Conservation (phyloP, 2,113 vertebrate species). For the Saguinus midas region DNA sequence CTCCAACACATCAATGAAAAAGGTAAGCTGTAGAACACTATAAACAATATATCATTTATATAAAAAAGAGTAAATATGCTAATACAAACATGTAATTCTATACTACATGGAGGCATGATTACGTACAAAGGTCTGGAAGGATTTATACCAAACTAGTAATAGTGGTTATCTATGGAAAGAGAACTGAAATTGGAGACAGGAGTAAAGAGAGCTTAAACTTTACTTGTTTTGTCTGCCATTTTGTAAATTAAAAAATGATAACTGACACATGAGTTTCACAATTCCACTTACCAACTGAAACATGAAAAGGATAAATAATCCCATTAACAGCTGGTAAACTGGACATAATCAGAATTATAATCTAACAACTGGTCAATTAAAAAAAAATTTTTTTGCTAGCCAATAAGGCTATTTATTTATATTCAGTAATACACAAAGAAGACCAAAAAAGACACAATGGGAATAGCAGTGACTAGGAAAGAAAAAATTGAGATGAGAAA, state of each 20-base stretch:
- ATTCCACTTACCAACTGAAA: conserved; percentile 33
- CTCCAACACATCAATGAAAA: background rate
- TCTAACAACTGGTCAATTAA: background rate
- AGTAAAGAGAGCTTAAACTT: conserved; percentile 27
- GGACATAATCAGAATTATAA: background rate
- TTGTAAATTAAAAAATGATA: conserved; percentile 23
- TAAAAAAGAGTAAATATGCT: background rate
- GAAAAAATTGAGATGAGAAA: background rate
- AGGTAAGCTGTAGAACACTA: background rate
- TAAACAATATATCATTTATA: background rate
- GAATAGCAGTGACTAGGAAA: background rate
- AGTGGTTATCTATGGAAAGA: background rate
- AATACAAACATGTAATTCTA: background rate
- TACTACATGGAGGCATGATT: background rate
- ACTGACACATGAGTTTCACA: conserved; percentile 9
- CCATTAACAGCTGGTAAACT: background rate
- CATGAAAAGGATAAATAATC: conserved; percentile 33
- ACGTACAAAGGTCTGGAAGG: background rate
- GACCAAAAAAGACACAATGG: background rate
- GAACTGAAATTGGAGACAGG: background rate
- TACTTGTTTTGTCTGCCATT: background rate
- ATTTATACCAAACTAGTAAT: conserved; percentile 18
- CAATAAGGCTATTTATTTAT: background rate
- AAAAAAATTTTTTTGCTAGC: background rate
- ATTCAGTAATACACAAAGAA: background rate